Evolutionary conservation across 2,888 invertebrate genomes (phyloP), one percentile per base, ranked within the genome.

Genomic region (Acrobasis repandana): DNA sequence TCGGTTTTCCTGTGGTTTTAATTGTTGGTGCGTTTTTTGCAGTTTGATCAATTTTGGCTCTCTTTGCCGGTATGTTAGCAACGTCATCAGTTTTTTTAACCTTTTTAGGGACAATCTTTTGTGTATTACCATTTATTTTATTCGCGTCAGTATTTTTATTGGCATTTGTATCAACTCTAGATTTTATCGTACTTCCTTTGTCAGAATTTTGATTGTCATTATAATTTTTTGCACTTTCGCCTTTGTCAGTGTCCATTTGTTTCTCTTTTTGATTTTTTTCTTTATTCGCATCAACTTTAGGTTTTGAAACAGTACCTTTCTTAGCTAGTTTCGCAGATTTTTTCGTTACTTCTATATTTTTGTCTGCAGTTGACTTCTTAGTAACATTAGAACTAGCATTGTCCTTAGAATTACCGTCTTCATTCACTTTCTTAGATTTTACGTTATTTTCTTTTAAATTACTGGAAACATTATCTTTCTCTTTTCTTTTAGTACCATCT

Each of bases 101-200:
- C 18, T 54, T 54, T 10, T 54, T 54, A 54, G 54, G 8, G 9
- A n/a, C 18, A 36, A 0, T 54, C 11, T 18, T 49, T 50, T 10
- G 28, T 43, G 1, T 18, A 18, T 68, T 65, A 47, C 46, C 57
- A 60, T 65, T 46, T 59, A 58, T 57, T 60, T 67, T 61, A 63
- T 67, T 64, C 52, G 16, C 34, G 20, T 43, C 62, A 28, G n/a
- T n/a, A 47, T 68, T 67, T 50, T 54, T 48, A 56, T 63, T 62
- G 9, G 18, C 10, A 20, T 49, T 50, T n/a, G n/a, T 14, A 1
- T 15, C 11, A 50, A 14, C 15, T 34, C 15, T 51, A 8, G 15
- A 9, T 15, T 34, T 51, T 16, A 15, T 15, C 9, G 15, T n/a
- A 15, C 14, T 34, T 33, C n/a, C 51, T 51, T 51, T 50, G 28